Base-by-base conservation (phyloP, 2,113 vertebrate genomes). In the Geococcyx californianus region DNA sequence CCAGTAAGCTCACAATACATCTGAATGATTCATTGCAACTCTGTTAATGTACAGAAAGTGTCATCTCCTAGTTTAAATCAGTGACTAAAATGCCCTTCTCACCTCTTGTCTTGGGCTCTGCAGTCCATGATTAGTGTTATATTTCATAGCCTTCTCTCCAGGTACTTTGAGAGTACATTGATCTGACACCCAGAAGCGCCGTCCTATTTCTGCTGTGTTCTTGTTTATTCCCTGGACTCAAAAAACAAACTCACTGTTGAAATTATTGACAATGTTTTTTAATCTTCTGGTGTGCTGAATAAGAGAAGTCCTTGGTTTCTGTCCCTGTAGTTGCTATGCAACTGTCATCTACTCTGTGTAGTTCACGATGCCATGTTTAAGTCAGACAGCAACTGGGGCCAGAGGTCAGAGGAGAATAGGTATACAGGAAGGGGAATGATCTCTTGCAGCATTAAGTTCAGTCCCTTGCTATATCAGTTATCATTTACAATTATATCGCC, bases 291-390 rank as follows among this genome's bases (percentile, higher is more conserved):
- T 55, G 67, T 34, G 31, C 64, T 60, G 85, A 60, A 54, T 1
- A 10, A 28, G 19, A 75, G 14, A 24, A 79, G 18, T 13, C 51
- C 73, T 77, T 58, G 66, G 31, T 10, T 28, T 49, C 49, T 79
- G 34, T 87, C 64, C 56, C 72, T 75, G 70, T 13, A 23, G 90
- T 47, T 96, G 90, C 88, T 67, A 49, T 40, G 38, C 60, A 47
- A n/a, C 86, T 85, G 25, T 72, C 70, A n/a, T 11, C 74, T 66
- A 18, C 67, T 64, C 33, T 38, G 40, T 59, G n/a, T 18, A 33
- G 36, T 11, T 63, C 29, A 9, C 19, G 36, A 18, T 68, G 70
- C 47, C 16, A 11, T 4, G 33, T 64, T 54, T 42, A 58, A 51
- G 42, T 68, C 56, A 67, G 31, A 3, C 26, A 58, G 54, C 62